phyloP scores from a whole-genome alignment of 2,113 vertebrate species.

The Neodontobutis hainanensis region DNA sequence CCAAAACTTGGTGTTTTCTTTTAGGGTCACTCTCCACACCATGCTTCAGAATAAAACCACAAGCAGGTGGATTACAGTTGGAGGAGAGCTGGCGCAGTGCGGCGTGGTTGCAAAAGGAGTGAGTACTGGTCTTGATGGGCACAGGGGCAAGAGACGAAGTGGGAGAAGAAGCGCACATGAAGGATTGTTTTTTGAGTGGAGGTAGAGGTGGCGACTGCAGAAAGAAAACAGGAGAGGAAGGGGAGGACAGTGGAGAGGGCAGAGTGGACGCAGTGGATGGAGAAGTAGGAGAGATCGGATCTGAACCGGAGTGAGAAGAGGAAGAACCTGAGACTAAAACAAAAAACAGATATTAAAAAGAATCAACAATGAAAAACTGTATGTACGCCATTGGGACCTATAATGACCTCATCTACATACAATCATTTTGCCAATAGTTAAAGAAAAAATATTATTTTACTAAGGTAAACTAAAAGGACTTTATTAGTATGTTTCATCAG shows the following conservation, averaged over 20 bases:
- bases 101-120: conserved; percentile 83
- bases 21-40: conserved; percentile 54
- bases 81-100: conserved; percentile 79
- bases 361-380: conserved; percentile 2
- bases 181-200: conserved; percentile 69
- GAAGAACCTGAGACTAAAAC: conserved; percentile 91
- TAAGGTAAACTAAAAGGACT: too few relatives aligned
- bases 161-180: conserved; percentile 76
- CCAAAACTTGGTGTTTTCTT: conserved; percentile 9
- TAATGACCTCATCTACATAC: not conserved
- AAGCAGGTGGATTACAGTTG: conserved; percentile 81
- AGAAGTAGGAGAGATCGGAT: conserved; percentile 85
- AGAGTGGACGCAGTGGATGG: conserved; percentile 82
- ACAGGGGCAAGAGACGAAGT: conserved; percentile 70
- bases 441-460: too few relatives aligned
- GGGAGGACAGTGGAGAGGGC: conserved; percentile 77
- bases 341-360: conserved; percentile 52
- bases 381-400: not conserved
- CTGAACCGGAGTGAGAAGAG: conserved; percentile 88
- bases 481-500: not conserved
- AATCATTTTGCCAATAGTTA: too few relatives aligned
- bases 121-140: conserved; percentile 82
- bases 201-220: conserved; percentile 82
- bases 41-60: conserved; percentile 46
- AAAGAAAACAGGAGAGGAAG: conserved; percentile 77